Evolutionary conservation across 2,797 vertebrate genomes (phyloP), one percentile per base, ranked within the genome.

Genomic region (Karalla daura): DNA sequence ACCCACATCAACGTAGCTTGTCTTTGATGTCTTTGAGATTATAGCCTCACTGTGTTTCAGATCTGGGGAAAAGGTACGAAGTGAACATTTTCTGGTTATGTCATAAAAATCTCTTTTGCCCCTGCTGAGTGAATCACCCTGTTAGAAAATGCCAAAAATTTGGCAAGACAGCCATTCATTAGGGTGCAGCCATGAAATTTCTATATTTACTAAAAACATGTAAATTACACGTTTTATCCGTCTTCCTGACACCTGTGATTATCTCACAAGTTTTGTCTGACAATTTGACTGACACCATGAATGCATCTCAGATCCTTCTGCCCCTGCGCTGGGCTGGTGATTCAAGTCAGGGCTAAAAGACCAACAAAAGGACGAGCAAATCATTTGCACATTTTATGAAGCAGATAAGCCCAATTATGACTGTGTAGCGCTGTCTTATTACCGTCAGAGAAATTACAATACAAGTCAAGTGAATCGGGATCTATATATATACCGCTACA

Each of bases 121-220:
- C 2, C 20, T 40, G 5, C 1, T 35, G 25, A 25, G 9, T 27
- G 30, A 40, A 25, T 55, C 6, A 35, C 23, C 28, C 32, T 25
- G n/a, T 3, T 10, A 25, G 9, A 28, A 45, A 39, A 2, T 24
- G 17, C 12, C 13, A 50, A 39, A 40, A n/a, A n/a, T n/a, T 2
- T 3, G 17, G 18, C 18, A 23, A 6, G 14, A 15, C 11, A 46
- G 21, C 45, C 21, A 9, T 33, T 15, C 9, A 32, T 71, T 7
- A 37, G 25, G 33, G 11, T 7, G 27, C 21, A 51, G 35, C 25
- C 36, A 24, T 35, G 27, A 36, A 1, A 45, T 54, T 60, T 35
- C 2, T 40, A 37, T 51, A 25, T 41, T 58, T 69, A 30, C 33
- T 40, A 17, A 24, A 51, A 44, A 12, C 37, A 35, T 45, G 12